phyloP scores from a whole-genome alignment of 2,888 invertebrate genomes.

The Notodonta ziczac region DNA sequence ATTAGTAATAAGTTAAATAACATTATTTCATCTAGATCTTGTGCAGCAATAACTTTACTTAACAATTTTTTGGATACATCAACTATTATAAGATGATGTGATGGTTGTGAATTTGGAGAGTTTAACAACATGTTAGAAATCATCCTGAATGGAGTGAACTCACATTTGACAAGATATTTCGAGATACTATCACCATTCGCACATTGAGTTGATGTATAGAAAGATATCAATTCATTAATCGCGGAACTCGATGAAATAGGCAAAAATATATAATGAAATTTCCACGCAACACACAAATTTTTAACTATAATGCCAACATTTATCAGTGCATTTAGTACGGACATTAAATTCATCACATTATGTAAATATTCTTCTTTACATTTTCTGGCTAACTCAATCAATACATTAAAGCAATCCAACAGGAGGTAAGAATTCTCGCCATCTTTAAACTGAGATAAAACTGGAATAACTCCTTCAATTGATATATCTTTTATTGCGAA shows the following conservation, averaged over 20 bases:
- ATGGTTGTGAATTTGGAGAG: constrained; percentile 18
- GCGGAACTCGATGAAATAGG: constrained; percentile 69
- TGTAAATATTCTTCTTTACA: constrained; percentile 72
- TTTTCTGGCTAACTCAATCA: constrained; percentile 60
- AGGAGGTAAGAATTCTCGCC: constrained; percentile 61
- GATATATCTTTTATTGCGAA: constrained; percentile 28
- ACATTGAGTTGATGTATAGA: constrained; percentile 42
- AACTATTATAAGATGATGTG: constrained; percentile 12
- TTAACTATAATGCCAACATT: constrained; percentile 66
- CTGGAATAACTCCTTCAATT: constrained; percentile 37
- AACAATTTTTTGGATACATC: constrained; percentile 55
- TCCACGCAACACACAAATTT: constrained; percentile 73
- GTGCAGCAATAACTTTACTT: constrained; percentile 59
- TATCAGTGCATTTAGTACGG: constrained; percentile 63
- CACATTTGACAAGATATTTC: constrained; percentile 52
- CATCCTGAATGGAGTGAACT: constrained; percentile 67
- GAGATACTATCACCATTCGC: constrained; percentile 28
- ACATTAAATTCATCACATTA: constrained; percentile 56
- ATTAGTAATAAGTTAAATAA: constrained; percentile 63
- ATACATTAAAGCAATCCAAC: constrained; percentile 56
- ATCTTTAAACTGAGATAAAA: constrained; percentile 59
- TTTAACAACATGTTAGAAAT: constrained; percentile 50
- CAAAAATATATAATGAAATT: constrained; percentile 75
- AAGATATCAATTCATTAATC: constrained; percentile 66
- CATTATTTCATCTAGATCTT: constrained; percentile 70